Conservation (phyloP, 2,888 invertebrate genomes). For the Epinotia nisella region DNA sequence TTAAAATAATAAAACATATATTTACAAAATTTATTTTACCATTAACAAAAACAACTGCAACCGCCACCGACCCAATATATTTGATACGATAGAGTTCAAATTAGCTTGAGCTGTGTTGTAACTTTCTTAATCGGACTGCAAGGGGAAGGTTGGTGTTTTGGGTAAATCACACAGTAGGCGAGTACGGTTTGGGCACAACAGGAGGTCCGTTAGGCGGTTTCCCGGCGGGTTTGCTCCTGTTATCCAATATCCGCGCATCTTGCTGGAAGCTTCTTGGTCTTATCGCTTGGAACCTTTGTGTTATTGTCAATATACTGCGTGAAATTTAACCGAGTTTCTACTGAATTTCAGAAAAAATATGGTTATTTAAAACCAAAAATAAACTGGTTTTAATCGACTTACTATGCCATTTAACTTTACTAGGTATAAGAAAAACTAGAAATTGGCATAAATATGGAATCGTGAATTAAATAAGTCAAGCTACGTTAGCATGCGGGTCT, state of each 20-base stretch:
- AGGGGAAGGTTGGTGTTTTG: conserved; percentile 48
- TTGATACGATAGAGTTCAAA: conserved; percentile 47
- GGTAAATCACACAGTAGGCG: conserved; percentile 64
- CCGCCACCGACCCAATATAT: conserved; percentile 37
- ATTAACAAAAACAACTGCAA: neutral
- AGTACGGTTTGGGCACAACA: conserved; percentile 76
- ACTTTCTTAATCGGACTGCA: neutral
- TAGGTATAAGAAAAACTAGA: too few species aligned
- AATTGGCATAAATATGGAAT: too few species aligned
- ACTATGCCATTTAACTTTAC: too few species aligned
- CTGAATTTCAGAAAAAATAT: too few species aligned
- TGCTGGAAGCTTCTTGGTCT: conserved; percentile 27
- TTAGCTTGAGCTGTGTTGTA: conserved; percentile 13
- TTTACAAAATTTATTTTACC: conserved; percentile 49
- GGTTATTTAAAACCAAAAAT: too few species aligned
- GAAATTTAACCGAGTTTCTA: too few species aligned
- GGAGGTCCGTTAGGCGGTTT: conserved; percentile 69
- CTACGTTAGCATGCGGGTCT: too few species aligned
- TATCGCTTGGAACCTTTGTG: conserved; percentile 1
- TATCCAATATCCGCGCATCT: conserved; percentile 66
- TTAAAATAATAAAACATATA: conserved; percentile 69
- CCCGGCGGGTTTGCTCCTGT: conserved; percentile 51
- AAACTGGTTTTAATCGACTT: too few species aligned
- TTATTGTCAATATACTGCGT: too few species aligned
- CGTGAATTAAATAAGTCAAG: too few species aligned